Evolutionary conservation across 2,113 vertebrate species (phyloP).

Genomic region (Serilophus lunatus): DNA sequence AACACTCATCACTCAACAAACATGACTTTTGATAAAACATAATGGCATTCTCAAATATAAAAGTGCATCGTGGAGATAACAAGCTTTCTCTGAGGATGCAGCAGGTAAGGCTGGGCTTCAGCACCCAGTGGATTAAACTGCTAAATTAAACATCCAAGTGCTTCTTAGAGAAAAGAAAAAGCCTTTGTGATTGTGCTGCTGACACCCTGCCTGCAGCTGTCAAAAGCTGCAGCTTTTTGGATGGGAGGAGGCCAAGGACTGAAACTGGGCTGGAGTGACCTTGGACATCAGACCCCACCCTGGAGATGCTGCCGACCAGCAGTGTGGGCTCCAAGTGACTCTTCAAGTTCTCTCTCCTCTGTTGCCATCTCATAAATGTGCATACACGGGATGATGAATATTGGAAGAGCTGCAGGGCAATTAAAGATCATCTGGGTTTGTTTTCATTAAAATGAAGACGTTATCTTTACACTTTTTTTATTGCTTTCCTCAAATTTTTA

Average conservation of each 20-base stretch:
- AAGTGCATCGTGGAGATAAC: neutral
- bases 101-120: neutral
- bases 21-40: neutral
- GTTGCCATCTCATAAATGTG: neutral
- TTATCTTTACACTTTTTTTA: constrained; percentile 21
- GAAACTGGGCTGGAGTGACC: neutral
- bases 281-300: fast-evolving
- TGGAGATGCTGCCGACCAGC: neutral
- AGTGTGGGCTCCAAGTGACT: neutral
- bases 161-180: neutral
- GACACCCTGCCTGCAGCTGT: neutral
- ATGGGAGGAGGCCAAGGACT: neutral
- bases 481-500: constrained; percentile 45
- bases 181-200: neutral
- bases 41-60: neutral
- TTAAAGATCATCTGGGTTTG: neutral
- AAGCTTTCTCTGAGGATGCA: neutral
- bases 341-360: neutral
- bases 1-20: neutral
- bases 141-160: neutral
- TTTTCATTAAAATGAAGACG: constrained; percentile 7
- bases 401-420: neutral
- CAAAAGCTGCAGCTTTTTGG: neutral
- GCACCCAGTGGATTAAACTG: neutral
- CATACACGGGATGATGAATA: neutral